phyloP scores from a whole-genome alignment of 2,888 invertebrate species.

The Nebria salina region DNA sequence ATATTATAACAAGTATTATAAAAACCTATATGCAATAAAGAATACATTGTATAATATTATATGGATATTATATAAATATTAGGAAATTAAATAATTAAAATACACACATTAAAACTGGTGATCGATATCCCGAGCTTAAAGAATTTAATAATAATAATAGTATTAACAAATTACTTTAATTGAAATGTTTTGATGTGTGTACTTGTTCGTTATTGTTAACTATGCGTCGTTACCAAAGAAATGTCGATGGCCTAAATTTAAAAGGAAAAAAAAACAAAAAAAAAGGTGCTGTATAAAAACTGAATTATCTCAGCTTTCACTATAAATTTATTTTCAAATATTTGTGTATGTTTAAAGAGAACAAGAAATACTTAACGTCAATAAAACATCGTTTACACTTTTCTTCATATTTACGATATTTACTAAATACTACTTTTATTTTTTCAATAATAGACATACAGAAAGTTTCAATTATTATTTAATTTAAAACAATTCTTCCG shows the following conservation, averaged over 20 bases:
- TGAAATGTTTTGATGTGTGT: slow-evolving; percentile 8
- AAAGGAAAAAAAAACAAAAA: slow-evolving; percentile 10
- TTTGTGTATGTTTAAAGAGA: slow-evolving; percentile 9
- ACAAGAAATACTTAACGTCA: neutral
- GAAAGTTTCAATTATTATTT: too few relatives aligned
- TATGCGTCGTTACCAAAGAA: slow-evolving; percentile 9
- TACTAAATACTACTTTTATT: neutral
- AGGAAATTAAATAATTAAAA: neutral
- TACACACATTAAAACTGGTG: slow-evolving; percentile 15
- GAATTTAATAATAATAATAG: neutral
- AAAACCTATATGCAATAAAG: slow-evolving; percentile 8
- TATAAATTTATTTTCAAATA: slow-evolving; percentile 12
- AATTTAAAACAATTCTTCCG: too few relatives aligned
- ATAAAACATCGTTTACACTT: neutral
- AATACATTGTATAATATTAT: neutral
- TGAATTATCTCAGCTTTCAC: slow-evolving; percentile 13
- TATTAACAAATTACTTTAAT: neutral
- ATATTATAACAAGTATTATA: slow-evolving; percentile 4
- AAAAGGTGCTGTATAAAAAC: slow-evolving; percentile 24
- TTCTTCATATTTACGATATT: neutral
- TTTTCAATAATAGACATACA: too few relatives aligned
- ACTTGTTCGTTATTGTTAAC: neutral
- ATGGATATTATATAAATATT: neutral
- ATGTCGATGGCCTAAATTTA: slow-evolving; percentile 21
- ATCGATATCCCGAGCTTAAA: slow-evolving; percentile 9